Base-by-base conservation (phyloP, 2,797 vertebrate genomes). In the Sternarchorhynchus goeldii region DNA sequence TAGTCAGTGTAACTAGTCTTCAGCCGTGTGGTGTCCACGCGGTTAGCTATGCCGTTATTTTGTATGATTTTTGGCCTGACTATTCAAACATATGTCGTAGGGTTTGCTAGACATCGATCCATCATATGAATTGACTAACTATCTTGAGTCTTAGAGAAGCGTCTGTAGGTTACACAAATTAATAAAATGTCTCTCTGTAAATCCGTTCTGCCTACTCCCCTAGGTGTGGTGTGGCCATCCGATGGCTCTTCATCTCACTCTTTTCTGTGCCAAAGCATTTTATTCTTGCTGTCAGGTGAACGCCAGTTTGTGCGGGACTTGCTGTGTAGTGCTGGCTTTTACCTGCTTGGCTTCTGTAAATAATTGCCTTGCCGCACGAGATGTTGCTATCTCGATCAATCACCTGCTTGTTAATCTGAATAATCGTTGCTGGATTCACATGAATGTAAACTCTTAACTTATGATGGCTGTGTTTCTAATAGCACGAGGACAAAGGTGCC, bases 221-320 rank as follows among this genome's bases (percentile, higher is more conserved):
- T 76, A 84, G 80, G 84, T 74, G 70, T 53, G 53, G 73, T 74
- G 63, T 65, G 50, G 32, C 41, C 31, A 17, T 5, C 53, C 69
- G 65, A 86, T 86, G 85, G 85, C 83, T 71, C 85, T 86, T 55
- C 85, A 86, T 81, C 81, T 86, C 55, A 65, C 84, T 32, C 6
- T 76, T 71, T 69, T 83, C 53, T 78, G 75, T 82, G 84, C 86
- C 74, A 81, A 84, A 84, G 82, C 76, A 58, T 69, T 85, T 50
- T 50, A 12, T 62, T 56, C 73, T 70, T 78, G 36, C 31, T 70
- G 73, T 63, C 78, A 80, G 84, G 83, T 85, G 79, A 84, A 80
- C 65, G 25, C 41, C 29, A 10, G 7, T 62, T 75, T 78, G 58
- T 81, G 74, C 53, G 45, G 60, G 32, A 60, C 75, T 34, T 74